Conservation (phyloP, 1,140 invertebrate species). For the Drosophila nikananu region DNA sequence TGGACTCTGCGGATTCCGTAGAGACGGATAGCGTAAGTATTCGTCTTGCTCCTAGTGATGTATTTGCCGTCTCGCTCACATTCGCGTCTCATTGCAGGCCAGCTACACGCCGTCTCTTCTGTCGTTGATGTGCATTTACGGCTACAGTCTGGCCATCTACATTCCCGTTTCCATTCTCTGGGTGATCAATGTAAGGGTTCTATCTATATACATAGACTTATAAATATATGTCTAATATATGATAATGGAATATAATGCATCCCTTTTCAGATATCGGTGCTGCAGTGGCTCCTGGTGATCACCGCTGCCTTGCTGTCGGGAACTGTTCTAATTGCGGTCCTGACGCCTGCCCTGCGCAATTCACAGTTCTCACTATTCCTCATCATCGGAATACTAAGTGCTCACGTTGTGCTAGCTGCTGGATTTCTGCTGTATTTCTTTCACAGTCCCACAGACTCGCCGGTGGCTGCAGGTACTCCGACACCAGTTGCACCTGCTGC, state of each 20-base stretch:
- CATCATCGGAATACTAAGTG: constrained; percentile 88
- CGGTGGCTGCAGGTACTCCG: not conserved
- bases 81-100: constrained; percentile 86
- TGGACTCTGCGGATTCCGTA: constrained; percentile 87
- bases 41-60: not conserved
- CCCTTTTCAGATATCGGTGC: constrained; percentile 88
- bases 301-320: constrained; percentile 93
- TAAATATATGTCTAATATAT: not conserved
- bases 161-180: constrained; percentile 97
- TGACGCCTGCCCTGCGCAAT: constrained; percentile 91
- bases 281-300: constrained; percentile 95
- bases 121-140: constrained; percentile 96
- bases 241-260: not conserved
- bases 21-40: constrained; percentile 78
- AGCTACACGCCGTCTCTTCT: constrained; percentile 89
- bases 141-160: constrained; percentile 97
- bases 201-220: not conserved
- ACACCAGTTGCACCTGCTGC: not conserved
- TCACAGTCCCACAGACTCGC: constrained; percentile 72
- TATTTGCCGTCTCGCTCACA: constrained; percentile 21
- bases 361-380: constrained; percentile 90
- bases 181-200: constrained; percentile 88
- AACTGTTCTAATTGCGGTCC: constrained; percentile 92
- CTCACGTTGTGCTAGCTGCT: constrained; percentile 92
- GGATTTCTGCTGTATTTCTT: constrained; percentile 94